Evolutionary conservation across 2,888 invertebrate species (phyloP).

Genomic region (Drosophila testacea): DNA sequence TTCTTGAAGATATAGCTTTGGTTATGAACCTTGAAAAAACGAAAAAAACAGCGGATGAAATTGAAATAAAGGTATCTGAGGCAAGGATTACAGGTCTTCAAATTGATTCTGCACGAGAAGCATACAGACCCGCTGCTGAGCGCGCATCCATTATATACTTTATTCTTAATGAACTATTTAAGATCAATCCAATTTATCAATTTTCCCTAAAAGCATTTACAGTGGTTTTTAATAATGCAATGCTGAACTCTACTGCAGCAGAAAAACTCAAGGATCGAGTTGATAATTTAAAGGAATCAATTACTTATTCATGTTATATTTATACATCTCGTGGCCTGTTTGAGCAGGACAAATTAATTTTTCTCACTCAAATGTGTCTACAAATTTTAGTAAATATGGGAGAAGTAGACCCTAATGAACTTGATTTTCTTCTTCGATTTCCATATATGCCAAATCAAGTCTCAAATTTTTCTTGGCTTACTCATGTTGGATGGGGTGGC

Average conservation of each 20-base stretch:
- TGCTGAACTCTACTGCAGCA: slow-evolving; percentile 86
- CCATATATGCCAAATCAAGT: slow-evolving; percentile 91
- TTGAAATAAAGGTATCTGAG: slow-evolving; percentile 94
- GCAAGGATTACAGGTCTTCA: slow-evolving; percentile 93
- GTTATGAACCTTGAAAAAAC: slow-evolving; percentile 97
- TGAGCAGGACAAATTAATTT: slow-evolving; percentile 96
- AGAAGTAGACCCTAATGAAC: slow-evolving; percentile 90
- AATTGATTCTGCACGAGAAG: slow-evolving; percentile 96
- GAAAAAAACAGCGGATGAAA: slow-evolving; percentile 96
- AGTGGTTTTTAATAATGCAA: slow-evolving; percentile 93
- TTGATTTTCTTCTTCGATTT: slow-evolving; percentile 96
- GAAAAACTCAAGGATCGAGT: slow-evolving; percentile 91
- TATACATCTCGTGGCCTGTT: slow-evolving; percentile 96
- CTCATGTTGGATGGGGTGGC: slow-evolving; percentile 92
- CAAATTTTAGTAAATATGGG: slow-evolving; percentile 88
- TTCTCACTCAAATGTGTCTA: slow-evolving; percentile 93
- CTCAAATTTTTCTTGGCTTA: slow-evolving; percentile 94
- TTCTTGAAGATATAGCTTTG: slow-evolving; percentile 94
- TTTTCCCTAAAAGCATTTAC: slow-evolving; percentile 97
- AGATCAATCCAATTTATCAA: slow-evolving; percentile 97
- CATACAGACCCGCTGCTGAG: slow-evolving; percentile 93
- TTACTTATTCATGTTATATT: slow-evolving; percentile 93
- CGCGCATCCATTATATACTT: slow-evolving; percentile 96
- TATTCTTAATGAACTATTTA: slow-evolving; percentile 95
- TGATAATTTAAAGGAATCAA: slow-evolving; percentile 92